phyloP scores from a whole-genome alignment of 2,797 vertebrate species.

The Phataginus tetradactyla region DNA sequence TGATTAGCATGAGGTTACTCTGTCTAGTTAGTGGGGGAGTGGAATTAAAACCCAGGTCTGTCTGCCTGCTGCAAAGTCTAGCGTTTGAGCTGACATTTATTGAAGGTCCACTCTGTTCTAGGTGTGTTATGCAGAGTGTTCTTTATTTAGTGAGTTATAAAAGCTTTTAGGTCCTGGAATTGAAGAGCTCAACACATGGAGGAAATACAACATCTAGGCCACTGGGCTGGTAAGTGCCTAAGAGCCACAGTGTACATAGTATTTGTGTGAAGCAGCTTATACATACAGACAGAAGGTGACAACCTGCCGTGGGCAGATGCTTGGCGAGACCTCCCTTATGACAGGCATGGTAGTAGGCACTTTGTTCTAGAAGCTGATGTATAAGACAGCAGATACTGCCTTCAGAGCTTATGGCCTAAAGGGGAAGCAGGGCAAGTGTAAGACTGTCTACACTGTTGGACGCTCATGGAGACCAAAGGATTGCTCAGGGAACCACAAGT shows the following conservation, averaged over 20 bases:
- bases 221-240: not conserved
- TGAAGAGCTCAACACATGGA: not conserved
- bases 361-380: not conserved
- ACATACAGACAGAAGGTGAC: not conserved
- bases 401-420: not conserved
- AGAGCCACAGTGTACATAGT: accelerated
- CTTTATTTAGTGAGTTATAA: not conserved
- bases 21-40: not conserved
- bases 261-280: not conserved
- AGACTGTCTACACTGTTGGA: not conserved
- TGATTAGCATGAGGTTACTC: not conserved
- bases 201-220: not conserved
- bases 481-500: not conserved
- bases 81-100: not conserved
- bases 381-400: not conserved
- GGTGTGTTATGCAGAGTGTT: not conserved
- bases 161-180: not conserved
- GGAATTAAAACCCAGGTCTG: constrained; percentile 2
- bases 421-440: not conserved
- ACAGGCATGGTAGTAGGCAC: not conserved
- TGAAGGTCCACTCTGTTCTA: not conserved
- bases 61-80: constrained; percentile 12
- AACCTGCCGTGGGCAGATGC: not conserved
- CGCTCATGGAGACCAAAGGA: not conserved
- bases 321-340: not conserved